Conservation (phyloP, 1,140 invertebrate species). For the Drosophila gunungcola region DNA sequence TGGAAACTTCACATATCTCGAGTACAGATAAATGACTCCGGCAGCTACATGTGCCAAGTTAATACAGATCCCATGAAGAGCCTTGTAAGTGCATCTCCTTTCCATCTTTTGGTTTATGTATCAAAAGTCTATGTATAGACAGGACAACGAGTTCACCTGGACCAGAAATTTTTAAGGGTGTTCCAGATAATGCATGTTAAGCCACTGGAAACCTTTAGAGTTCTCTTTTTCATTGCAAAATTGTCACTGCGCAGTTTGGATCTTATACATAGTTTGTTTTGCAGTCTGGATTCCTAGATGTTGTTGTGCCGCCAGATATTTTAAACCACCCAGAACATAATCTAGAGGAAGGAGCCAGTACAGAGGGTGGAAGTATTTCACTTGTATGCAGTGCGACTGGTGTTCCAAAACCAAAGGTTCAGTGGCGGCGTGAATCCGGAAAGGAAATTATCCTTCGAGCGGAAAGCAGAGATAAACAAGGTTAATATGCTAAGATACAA, state of each 20-base stretch:
- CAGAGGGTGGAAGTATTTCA: slow-evolving; percentile 91
- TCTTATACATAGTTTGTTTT: slow-evolving; percentile 19
- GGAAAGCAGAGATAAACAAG: slow-evolving; percentile 88
- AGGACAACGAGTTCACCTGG: too few relatives aligned
- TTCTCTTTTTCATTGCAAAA: neutral
- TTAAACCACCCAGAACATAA: slow-evolving; percentile 87
- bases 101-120: neutral
- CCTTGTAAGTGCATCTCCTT: slow-evolving; percentile 88
- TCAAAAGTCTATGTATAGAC: neutral
- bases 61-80: slow-evolving; percentile 96
- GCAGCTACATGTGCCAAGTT: slow-evolving; percentile 96
- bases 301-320: slow-evolving; percentile 94
- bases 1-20: slow-evolving; percentile 95
- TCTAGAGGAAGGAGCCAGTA: slow-evolving; percentile 86
- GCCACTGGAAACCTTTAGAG: neutral
- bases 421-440: slow-evolving; percentile 92
- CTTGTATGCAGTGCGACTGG: slow-evolving; percentile 92
- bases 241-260: neutral
- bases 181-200: too few relatives aligned
- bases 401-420: slow-evolving; percentile 89
- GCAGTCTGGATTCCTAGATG: slow-evolving; percentile 92
- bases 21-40: slow-evolving; percentile 94
- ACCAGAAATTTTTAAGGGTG: too few relatives aligned
- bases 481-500: slow-evolving; percentile 76
- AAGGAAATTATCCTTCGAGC: slow-evolving; percentile 90